phyloP scores from a whole-genome alignment of 2,113 vertebrate species.

The Strigops habroptila region DNA sequence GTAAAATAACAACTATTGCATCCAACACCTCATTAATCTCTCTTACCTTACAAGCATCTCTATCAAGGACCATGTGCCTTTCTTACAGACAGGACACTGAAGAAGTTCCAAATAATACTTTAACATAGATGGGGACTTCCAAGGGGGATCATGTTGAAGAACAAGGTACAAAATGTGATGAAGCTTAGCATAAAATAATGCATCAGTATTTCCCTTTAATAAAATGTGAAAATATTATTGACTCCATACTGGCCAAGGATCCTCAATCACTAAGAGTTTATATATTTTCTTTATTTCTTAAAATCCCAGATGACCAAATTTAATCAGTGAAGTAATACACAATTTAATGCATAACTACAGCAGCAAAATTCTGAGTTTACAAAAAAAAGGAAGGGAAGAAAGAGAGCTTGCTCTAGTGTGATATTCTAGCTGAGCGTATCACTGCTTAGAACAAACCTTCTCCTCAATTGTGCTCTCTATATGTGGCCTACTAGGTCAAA shows the following conservation, averaged over 20 bases:
- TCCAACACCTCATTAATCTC: neutral
- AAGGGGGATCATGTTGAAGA: slow-evolving; percentile 84
- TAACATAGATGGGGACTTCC: slow-evolving; percentile 74
- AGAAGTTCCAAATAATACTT: slow-evolving; percentile 85
- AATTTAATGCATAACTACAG: neutral
- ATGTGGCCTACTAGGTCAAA: neutral
- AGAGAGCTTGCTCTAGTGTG: neutral
- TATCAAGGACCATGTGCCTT: slow-evolving; percentile 83
- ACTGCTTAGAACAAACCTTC: neutral
- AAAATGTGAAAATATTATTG: slow-evolving; percentile 41
- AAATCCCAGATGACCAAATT: neutral
- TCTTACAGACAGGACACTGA: slow-evolving; percentile 90
- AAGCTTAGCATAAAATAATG: slow-evolving; percentile 73
- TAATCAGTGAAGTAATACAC: neutral
- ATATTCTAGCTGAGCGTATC: neutral
- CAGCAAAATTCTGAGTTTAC: neutral
- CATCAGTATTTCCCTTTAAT: slow-evolving; percentile 77
- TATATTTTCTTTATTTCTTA: neutral
- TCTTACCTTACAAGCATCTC: slow-evolving; percentile 86
- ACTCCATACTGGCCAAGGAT: neutral
- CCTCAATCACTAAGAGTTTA: neutral
- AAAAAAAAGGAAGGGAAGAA: neutral
- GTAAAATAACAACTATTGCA: neutral
- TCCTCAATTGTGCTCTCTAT: neutral
- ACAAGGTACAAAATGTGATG: slow-evolving; percentile 75